Conservation (phyloP, 2,888 invertebrate genomes). For the Salpingus planirostris region DNA sequence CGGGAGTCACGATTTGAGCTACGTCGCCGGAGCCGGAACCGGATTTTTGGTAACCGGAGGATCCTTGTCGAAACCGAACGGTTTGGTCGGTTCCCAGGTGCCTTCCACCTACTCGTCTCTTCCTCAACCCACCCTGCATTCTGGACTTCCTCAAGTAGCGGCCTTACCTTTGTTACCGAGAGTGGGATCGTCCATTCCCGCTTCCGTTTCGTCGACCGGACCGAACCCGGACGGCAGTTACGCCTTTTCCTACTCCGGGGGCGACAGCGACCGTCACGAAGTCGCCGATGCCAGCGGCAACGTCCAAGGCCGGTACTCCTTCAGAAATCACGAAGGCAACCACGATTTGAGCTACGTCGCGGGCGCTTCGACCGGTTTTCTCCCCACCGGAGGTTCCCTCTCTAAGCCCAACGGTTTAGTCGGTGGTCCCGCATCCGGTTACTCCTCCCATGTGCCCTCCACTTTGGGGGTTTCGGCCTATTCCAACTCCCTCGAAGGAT, state of each 20-base stretch:
- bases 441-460: not conserved
- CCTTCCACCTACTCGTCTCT: not conserved
- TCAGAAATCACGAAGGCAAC: slow-evolving; percentile 18
- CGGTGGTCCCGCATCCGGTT: not conserved
- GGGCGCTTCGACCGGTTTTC: slow-evolving; percentile 23
- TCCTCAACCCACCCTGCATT: no score
- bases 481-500: not conserved
- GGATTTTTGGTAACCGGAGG: slow-evolving; percentile 34
- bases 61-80: slow-evolving; percentile 28
- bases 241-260: slow-evolving; percentile 24
- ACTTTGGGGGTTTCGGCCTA: not conserved
- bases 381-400: slow-evolving; percentile 36
- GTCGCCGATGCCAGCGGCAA: slow-evolving; percentile 24
- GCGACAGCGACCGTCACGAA: slow-evolving; percentile 24
- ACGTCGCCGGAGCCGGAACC: slow-evolving; percentile 21
- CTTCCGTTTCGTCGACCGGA: slow-evolving; percentile 1
- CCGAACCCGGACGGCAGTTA: slow-evolving; percentile 26
- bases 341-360: slow-evolving; percentile 25
- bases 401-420: slow-evolving; percentile 22
- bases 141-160: no score
- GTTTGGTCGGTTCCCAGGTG: slow-evolving; percentile 3
- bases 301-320: slow-evolving; percentile 27
- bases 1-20: slow-evolving; percentile 24
- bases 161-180: no score
- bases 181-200: not conserved